Evolutionary conservation across 1,140 invertebrate genomes (phyloP).

Genomic region (Drosophila kanapiae): DNA sequence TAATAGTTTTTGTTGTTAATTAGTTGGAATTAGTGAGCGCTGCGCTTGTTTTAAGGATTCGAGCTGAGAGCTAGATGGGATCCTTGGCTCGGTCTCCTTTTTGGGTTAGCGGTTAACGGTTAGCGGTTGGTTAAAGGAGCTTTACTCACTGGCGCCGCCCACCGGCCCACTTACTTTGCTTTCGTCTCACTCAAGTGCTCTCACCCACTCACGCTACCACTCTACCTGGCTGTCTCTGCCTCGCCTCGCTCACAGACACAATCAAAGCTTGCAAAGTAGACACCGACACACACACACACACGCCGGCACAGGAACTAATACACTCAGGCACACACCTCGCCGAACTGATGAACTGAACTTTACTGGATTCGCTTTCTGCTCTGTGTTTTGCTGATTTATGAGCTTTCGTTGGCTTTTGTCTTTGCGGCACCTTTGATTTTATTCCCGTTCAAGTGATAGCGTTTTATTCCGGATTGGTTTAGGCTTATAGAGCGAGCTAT

Average conservation of each 20-base stretch:
- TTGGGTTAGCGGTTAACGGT: slow-evolving; percentile 18
- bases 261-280: slow-evolving; percentile 12
- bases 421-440: slow-evolving; percentile 33
- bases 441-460: slow-evolving; percentile 3
- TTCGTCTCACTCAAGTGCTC: slow-evolving; percentile 8
- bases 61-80: not conserved
- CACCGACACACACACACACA: slow-evolving; percentile 25
- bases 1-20: not conserved
- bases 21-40: slow-evolving; percentile 5
- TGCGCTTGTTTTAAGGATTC: not conserved
- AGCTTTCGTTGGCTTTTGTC: slow-evolving; percentile 20
- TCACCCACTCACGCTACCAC: slow-evolving; percentile 3
- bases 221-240: slow-evolving; percentile 4
- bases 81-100: slow-evolving; percentile 2
- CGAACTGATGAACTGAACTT: slow-evolving; percentile 33
- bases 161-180: slow-evolving; percentile 47
- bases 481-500: slow-evolving; percentile 1
- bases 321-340: slow-evolving; percentile 51
- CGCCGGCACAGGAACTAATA: slow-evolving; percentile 18
- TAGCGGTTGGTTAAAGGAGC: slow-evolving; percentile 33
- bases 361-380: slow-evolving; percentile 12
- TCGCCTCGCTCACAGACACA: slow-evolving; percentile 11
- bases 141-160: slow-evolving; percentile 59
- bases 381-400: slow-evolving; percentile 7
- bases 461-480: slow-evolving; percentile 42